Conservation (phyloP, 2,113 vertebrate species). For the Benitochromis conjunctus region DNA sequence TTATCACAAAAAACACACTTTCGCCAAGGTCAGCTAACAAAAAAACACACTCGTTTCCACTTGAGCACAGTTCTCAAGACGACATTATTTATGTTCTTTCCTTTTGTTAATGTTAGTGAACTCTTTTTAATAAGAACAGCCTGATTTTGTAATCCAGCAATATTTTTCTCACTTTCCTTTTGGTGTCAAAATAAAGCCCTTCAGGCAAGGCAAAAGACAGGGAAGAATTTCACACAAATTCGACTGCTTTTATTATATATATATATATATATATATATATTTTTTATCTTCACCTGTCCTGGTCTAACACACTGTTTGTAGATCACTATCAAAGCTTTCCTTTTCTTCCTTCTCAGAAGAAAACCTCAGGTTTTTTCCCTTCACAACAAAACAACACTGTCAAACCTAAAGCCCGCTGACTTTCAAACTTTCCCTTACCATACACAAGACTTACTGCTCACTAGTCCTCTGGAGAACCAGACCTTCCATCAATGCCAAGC, state of each 20-base stretch:
- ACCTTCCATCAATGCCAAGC: constrained; percentile 72
- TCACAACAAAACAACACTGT: constrained; percentile 58
- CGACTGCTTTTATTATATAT: constrained; percentile 9
- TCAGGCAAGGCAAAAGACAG: constrained; percentile 41
- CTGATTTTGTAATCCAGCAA: constrained; percentile 38
- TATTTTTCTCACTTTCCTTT: constrained; percentile 36
- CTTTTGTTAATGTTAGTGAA: constrained; percentile 5
- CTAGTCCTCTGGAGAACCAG: constrained; percentile 46
- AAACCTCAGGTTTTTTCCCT: constrained; percentile 59
- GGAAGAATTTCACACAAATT: constrained; percentile 36
- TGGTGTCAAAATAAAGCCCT: constrained; percentile 56
- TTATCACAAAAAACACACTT: constrained; percentile 29
- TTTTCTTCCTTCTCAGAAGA: constrained; percentile 55
- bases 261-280: neutral
- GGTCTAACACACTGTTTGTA: constrained; percentile 62
- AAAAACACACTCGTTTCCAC: neutral
- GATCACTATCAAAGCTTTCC: constrained; percentile 65
- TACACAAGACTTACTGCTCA: constrained; percentile 53
- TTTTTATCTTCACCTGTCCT: constrained; percentile 57
- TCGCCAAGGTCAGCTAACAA: constrained; percentile 7
- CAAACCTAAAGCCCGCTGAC: constrained; percentile 59
- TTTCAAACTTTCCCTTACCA: constrained; percentile 63
- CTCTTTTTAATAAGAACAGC: constrained; percentile 47
- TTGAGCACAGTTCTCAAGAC: neutral
- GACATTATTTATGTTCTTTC: constrained; percentile 14